Conservation (phyloP, 1,140 invertebrate genomes). For the Lasioglossum albipes region DNA sequence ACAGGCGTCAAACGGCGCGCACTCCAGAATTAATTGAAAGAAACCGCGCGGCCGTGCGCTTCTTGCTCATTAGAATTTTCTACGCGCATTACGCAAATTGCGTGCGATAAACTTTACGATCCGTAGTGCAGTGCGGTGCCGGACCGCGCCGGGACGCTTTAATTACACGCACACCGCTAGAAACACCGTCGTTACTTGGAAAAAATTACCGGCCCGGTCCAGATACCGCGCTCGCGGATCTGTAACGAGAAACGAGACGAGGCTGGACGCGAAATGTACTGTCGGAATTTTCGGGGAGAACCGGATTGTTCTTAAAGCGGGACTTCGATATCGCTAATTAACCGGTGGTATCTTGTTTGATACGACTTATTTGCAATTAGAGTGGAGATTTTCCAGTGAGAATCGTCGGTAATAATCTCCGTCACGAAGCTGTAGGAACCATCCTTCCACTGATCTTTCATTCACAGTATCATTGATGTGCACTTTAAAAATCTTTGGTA, state of each 20-base stretch:
- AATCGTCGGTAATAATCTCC: no score
- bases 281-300: no score
- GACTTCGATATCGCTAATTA: no score
- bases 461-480: no score
- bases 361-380: no score
- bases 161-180: constrained; percentile 24
- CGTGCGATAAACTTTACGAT: constrained; percentile 40
- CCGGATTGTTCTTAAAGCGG: no score
- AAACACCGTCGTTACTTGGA: neutral
- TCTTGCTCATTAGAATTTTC: constrained; percentile 19
- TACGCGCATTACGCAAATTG: constrained; percentile 39
- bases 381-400: no score
- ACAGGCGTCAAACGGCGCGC: neutral
- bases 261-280: no score
- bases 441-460: no score
- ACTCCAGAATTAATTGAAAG: constrained; percentile 34
- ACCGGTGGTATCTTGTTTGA: no score
- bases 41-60: constrained; percentile 7
- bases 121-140: neutral
- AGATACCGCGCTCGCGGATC: neutral
- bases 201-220: neutral
- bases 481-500: no score
- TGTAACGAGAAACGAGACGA: neutral
- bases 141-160: neutral
- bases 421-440: no score